phyloP scores from a whole-genome alignment of 1,140 invertebrate species.

The Lepidostoma basale region DNA sequence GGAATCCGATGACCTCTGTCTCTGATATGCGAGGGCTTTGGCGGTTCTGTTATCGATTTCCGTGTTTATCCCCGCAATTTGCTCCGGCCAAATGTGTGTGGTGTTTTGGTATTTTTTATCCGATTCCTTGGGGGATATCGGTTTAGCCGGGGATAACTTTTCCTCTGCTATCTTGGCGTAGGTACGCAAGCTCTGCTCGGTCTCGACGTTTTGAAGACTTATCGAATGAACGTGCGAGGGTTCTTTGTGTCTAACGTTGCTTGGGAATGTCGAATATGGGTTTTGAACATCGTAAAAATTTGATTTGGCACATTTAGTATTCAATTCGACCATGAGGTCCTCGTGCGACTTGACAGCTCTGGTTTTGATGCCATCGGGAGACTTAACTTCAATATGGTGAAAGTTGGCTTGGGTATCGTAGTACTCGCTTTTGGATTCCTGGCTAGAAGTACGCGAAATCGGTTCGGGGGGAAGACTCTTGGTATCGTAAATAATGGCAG shows the following conservation, averaged over 20 bases:
- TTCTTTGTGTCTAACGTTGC: conserved; percentile 64
- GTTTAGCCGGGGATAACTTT: conserved; percentile 28
- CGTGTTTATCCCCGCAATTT: conserved; percentile 60
- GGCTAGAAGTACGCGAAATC: conserved; percentile 66
- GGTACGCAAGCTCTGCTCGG: conserved; percentile 64
- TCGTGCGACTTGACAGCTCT: conserved; percentile 62
- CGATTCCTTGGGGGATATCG: conserved; percentile 29
- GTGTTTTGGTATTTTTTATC: conserved; percentile 45
- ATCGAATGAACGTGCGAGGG: conserved; percentile 67
- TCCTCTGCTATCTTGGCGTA: conserved; percentile 44
- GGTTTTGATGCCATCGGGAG: conserved; percentile 50
- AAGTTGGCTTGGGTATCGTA: conserved; percentile 63
- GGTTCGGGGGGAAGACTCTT: conserved; percentile 53
- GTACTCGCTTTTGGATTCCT: conserved; percentile 69
- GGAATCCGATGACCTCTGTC: conserved; percentile 59
- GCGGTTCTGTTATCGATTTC: conserved; percentile 58
- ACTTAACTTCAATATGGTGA: conserved; percentile 51
- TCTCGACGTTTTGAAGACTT: conserved; percentile 70
- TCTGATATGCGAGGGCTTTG: conserved; percentile 58
- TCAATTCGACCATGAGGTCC: conserved; percentile 60
- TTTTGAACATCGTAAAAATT: conserved; percentile 70
- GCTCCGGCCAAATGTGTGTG: conserved; percentile 65
- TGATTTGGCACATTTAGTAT: conserved; percentile 59
- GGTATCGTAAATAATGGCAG: conserved; percentile 32
- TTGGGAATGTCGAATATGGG: conserved; percentile 66